These are phyloP conservation scores for Enteromius trimaculatus DNA, from an alignment of 2,797 vertebrate genomes.

Conservation along the genomic window DNA sequence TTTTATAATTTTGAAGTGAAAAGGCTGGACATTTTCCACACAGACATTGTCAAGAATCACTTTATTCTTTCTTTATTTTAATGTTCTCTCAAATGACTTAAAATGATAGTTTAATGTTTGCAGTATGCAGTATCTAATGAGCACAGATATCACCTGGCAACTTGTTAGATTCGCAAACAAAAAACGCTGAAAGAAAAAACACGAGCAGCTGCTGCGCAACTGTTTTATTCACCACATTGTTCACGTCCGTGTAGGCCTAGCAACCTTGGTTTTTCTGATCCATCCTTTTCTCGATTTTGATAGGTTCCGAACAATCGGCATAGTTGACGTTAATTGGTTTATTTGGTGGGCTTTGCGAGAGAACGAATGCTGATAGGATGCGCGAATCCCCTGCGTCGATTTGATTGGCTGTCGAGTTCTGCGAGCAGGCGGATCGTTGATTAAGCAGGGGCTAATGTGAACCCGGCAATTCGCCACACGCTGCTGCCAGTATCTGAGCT, in stretches of 20 bases:
- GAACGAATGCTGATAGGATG: conserved; percentile 59
- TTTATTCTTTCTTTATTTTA: too few species aligned
- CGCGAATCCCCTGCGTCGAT: accelerated
- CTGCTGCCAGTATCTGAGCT: conserved; percentile 46
- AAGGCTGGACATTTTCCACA: neutral
- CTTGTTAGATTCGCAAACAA: neutral
- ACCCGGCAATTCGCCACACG: conserved; percentile 55
- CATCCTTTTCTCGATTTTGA: neutral
- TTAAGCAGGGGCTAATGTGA: conserved; percentile 45
- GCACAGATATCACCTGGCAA: conserved; percentile 1
- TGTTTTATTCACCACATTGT: neutral
- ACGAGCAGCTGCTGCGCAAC: neutral
- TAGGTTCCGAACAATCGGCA: neutral
- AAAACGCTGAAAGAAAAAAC: neutral
- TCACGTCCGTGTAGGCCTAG: conserved; percentile 21
- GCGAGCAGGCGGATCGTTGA: neutral
- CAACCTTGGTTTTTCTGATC: conserved; percentile 53
- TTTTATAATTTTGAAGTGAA: neutral
- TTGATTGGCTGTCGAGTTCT: conserved; percentile 64
- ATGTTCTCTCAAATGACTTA: neutral
- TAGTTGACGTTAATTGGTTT: conserved; percentile 55
- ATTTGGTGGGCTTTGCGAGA: accelerated
- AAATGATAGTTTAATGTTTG: neutral
- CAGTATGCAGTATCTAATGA: neutral
- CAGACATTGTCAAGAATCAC: neutral